Evolutionary conservation across 2,113 vertebrate genomes (phyloP).

Genomic region (Hippocampus guttulatus): DNA sequence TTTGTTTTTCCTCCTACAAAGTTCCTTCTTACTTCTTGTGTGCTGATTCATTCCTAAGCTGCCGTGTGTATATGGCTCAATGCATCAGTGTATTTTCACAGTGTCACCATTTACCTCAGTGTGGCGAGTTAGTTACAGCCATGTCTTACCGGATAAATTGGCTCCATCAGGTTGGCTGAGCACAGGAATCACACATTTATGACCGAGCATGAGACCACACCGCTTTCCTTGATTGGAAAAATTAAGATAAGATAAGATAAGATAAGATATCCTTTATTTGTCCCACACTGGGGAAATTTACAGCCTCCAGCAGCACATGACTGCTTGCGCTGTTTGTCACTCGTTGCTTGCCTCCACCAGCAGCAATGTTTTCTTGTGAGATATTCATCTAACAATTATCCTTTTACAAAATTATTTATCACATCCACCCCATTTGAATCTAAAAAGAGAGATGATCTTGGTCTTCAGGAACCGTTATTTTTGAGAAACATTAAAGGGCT

Average conservation of each 20-base stretch:
- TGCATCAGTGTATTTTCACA: background rate
- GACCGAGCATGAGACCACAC: background rate
- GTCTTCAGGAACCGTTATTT: no score
- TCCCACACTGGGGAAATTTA: no score
- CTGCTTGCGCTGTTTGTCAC: background rate
- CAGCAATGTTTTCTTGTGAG: no score
- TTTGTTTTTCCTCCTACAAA: background rate
- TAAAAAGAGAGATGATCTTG: no score
- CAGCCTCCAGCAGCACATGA: no score
- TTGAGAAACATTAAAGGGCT: no score
- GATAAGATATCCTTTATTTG: no score
- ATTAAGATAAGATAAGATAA: no score
- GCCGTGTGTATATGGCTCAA: background rate
- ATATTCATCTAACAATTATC: no score
- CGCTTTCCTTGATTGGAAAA: constrained; percentile 32
- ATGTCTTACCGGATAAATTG: constrained; percentile 29
- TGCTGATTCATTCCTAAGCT: background rate
- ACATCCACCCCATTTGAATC: no score
- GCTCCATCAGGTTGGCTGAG: background rate
- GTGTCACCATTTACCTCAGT: background rate
- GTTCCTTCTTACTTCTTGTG: background rate
- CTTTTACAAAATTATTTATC: no score
- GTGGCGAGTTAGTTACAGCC: constrained; percentile 27
- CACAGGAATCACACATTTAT: constrained; percentile 13
- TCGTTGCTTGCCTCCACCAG: no score